Evolutionary conservation across 2,888 invertebrate species (phyloP).

Genomic region (Myopa testacea): DNA sequence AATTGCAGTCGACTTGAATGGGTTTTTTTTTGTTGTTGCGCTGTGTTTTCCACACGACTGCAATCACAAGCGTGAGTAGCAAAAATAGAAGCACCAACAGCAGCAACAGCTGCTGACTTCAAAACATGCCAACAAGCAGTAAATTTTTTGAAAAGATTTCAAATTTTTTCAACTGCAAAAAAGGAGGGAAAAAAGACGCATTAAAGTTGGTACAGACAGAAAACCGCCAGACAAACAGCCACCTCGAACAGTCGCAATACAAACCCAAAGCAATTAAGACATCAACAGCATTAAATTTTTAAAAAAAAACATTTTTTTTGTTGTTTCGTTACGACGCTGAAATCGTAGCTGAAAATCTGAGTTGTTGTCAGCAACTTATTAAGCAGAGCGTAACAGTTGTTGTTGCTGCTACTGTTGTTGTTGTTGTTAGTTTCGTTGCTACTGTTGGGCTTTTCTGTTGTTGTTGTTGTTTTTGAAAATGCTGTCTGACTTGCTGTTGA

Average conservation of each 20-base stretch:
- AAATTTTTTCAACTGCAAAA: background rate
- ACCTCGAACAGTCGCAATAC: background rate
- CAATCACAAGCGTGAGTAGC: too few species aligned
- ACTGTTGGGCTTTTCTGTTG: background rate
- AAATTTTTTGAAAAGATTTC: background rate
- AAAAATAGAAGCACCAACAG: too few species aligned
- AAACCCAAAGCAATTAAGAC: background rate
- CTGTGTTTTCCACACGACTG: too few species aligned
- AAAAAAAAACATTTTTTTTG: background rate
- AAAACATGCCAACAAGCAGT: background rate
- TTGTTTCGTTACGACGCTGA: background rate
- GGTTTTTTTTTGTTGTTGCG: too few species aligned
- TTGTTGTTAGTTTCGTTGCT: background rate
- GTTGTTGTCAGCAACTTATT: slow-evolving; percentile 24
- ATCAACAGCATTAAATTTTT: background rate
- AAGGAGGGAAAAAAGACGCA: background rate
- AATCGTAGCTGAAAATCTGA: slow-evolving; percentile 2
- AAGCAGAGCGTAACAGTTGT: slow-evolving; percentile 11
- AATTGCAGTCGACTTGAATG: too few species aligned
- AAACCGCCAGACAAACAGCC: background rate
- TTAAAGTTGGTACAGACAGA: background rate
- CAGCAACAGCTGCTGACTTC: background rate
- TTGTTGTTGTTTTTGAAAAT: background rate
- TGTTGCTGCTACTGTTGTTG: background rate
- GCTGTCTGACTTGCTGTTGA: background rate